Base-by-base conservation (phyloP, 2,888 invertebrate genomes). In the Apodemia duryi region DNA sequence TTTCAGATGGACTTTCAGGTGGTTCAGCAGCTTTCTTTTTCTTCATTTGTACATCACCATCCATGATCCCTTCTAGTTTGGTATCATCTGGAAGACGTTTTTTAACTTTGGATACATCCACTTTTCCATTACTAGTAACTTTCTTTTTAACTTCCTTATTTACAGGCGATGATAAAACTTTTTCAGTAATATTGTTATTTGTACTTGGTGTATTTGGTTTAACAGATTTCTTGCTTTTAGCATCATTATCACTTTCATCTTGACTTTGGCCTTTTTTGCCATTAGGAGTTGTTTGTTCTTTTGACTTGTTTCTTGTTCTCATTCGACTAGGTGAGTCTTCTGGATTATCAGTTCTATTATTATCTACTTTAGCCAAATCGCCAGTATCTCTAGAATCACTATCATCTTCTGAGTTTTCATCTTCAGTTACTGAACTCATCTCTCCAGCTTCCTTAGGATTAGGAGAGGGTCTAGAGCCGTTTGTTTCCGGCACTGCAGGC, bases 361-460 rank as follows among this genome's bases (percentile, higher is more conserved):
- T 97, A 95, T 88, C 97, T 95, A 89, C 97, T 96, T 92, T 98
- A 95, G 89, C 96, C 95, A 82, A 96, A 71, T 92, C 92, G 69
- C 85, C 96, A 74, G 97, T 95, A 79, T 97, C 97, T 80, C 98
- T 94, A 67, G 97, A 98, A 88, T 98, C 98, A 85, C 98, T 98
- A 85, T 98, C 98, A 84, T 98, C 98, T 83, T 98, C 98, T 72
- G 98, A 98, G 89, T 97, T 97, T 84, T 98, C 97, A 93, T 96
- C 96, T 84, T 96, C 96, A 65, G 96, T 96, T 69, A 96, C 95
- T 68, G 96, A 96, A 86, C 95, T 95, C 79, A 95, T 95, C 83
- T 95, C 95, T 69, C 94, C 94, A 41, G 87, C 91, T 83, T 95
- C 95, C 83, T 95, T 95, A 67, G 94, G 93, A 83, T 93, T 95